These are phyloP conservation scores for Centrocercus urophasianus DNA, from an alignment of 2,113 vertebrate species.

Conservation along the genomic window DNA sequence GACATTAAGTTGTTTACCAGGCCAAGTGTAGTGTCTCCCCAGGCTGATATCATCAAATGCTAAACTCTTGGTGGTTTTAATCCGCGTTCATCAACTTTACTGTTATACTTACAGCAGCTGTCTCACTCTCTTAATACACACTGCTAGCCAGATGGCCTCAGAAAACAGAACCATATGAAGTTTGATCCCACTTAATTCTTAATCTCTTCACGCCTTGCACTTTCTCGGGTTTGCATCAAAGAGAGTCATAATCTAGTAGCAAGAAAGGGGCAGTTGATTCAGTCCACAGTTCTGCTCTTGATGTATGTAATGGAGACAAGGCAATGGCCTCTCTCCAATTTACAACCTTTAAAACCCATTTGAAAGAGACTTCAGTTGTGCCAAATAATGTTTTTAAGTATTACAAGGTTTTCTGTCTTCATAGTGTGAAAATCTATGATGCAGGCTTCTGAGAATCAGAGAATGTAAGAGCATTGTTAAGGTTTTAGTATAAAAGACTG, in stretches of 20 bases:
- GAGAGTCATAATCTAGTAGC: not conserved
- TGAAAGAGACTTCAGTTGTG: not conserved
- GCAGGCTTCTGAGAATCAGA: not conserved
- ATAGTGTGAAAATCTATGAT: not conserved
- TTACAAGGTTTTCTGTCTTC: not conserved
- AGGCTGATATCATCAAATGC: not conserved
- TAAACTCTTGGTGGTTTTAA: conserved; percentile 31
- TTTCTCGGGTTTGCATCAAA: not conserved
- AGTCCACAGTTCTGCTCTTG: not conserved
- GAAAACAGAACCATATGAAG: conserved; percentile 39
- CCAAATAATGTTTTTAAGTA: not conserved
- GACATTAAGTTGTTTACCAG: conserved; percentile 29
- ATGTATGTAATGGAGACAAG: not conserved
- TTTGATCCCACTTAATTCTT: conserved; percentile 34
- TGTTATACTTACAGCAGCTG: not conserved
- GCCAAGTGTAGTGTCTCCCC: not conserved
- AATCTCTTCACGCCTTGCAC: not conserved
- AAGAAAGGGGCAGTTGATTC: not conserved
- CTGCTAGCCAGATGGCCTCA: conserved; percentile 55
- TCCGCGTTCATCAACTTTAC: not conserved
- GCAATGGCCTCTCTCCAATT: not conserved
- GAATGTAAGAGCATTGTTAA: not conserved
- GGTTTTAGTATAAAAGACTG: not conserved
- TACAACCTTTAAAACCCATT: not conserved
- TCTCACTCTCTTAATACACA: not conserved